Base-by-base conservation (phyloP, 2,113 vertebrate species). In the Hassar affinis region DNA sequence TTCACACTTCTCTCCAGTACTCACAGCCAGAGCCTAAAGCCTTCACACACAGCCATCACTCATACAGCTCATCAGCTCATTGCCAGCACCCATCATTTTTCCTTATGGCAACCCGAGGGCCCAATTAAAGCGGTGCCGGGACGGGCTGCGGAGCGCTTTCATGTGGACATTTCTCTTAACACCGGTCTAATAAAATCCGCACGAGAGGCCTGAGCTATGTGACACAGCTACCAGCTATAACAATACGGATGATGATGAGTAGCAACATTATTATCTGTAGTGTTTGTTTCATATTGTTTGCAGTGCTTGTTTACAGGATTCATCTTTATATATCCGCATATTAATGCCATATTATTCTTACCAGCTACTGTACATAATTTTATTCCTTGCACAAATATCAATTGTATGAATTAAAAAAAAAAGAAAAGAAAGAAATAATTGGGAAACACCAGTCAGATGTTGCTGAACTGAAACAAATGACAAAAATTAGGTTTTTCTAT, bases 71-170 rank as follows among this genome's bases (percentile, higher is more conserved):
- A 84, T 80, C 83, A 72, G 69, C 54, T 62, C 56, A 59, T 72
- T 74, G 77, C 78, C 77, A 84, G 83, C 83, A 79, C 77, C 83
- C 77, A 84, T 84, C 77, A 84, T 79, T 84, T 80, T 84, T 80
- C 77, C 83, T 84, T 84, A 84, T 84, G 83, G 83, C 83, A 74
- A 84, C 83, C 83, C 78, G 27, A 80, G 83, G 83, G 83, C 78
- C 62, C 83, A 84, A 84, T 84, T 84, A 84, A 84, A 80, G 69
- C 56, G 45, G 77, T 74, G 45, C 45, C 74, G 83, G 56, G 42
- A 77, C 66, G 22, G 20, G 30, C 35, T 62, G 64, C 11, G 10
- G 52, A 74, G 30, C 66, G 27, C 83, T 79, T 79, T 79, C 77
- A 80, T 72, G 64, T 80, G 83, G 54, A 52, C 83, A 74, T 84